phyloP scores from a whole-genome alignment of 2,113 vertebrate genomes.

The Jacana jacana region DNA sequence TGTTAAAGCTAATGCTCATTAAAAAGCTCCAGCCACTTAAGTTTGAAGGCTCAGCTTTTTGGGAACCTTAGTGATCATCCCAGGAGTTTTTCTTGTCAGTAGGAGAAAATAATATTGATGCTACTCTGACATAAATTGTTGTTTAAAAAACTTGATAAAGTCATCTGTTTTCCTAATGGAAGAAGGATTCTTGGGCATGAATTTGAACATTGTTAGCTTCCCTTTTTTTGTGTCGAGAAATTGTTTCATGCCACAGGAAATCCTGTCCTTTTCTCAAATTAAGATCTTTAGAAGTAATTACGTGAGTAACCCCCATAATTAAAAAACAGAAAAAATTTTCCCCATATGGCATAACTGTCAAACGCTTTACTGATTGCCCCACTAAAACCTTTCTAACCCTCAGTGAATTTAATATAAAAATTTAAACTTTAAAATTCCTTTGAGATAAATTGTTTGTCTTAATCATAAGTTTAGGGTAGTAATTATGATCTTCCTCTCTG shows the following conservation, averaged over 20 bases:
- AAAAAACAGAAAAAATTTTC: not conserved
- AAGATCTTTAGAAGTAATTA: slow-evolving; percentile 3
- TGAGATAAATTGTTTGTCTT: not conserved
- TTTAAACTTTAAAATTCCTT: not conserved
- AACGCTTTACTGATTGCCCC: not conserved
- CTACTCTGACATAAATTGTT: not conserved
- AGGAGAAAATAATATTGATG: not conserved
- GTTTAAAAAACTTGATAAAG: not conserved
- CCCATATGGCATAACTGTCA: not conserved
- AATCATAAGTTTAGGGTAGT: not conserved
- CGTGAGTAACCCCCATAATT: not conserved
- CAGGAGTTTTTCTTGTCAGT: not conserved
- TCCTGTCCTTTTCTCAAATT: not conserved
- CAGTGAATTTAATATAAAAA: not conserved
- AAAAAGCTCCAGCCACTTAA: not conserved
- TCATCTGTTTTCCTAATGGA: not conserved
- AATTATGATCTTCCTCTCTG: not conserved
- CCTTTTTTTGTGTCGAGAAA: not conserved
- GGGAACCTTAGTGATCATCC: not conserved
- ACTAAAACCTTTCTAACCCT: not conserved
- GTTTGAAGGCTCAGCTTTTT: not conserved
- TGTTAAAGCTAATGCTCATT: not conserved
- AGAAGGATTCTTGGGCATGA: not conserved
- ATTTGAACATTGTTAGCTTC: not conserved
- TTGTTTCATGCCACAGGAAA: slow-evolving; percentile 6